Percentiles rank a stretch among this genome's conserved stretches.
phyloP scores from a whole-genome alignment of 2,888 invertebrate genomes.

The Drosophila nr. fundita region DNA sequence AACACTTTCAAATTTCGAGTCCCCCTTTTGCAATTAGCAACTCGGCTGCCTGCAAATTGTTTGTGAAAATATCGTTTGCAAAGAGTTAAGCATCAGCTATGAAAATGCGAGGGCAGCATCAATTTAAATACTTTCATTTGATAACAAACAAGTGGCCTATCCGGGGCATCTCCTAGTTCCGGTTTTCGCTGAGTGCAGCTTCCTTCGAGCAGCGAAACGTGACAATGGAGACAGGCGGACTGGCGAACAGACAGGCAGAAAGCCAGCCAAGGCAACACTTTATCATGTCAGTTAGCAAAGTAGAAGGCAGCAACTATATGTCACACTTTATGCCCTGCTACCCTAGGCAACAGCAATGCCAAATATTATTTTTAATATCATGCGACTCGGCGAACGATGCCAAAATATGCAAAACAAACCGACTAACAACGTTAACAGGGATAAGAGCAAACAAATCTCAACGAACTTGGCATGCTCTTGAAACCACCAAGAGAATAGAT shows the following conservation, averaged over 20 bases:
- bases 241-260: slow-evolving; percentile 12
- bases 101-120: slow-evolving; percentile 43
- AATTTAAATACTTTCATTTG: slow-evolving; percentile 74
- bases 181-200: slow-evolving; percentile 49
- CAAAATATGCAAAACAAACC: slow-evolving; percentile 13
- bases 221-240: slow-evolving; percentile 61
- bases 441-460: slow-evolving; percentile 8
- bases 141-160: slow-evolving; percentile 71
- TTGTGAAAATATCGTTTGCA: slow-evolving; percentile 58
- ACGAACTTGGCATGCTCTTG: slow-evolving; percentile 28
- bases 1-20: slow-evolving; percentile 47
- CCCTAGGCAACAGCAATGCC: slow-evolving; percentile 23
- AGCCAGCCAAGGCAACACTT: slow-evolving; percentile 75
- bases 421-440: slow-evolving; percentile 4
- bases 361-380: slow-evolving; percentile 63
- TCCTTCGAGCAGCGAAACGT: slow-evolving; percentile 59
- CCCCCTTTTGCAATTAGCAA: slow-evolving; percentile 70
- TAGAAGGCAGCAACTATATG: slow-evolving; percentile 44
- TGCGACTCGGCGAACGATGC: slow-evolving; percentile 40
- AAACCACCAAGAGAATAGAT: not conserved
- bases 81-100: slow-evolving; percentile 46
- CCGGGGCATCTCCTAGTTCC: slow-evolving; percentile 28
- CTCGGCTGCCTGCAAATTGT: slow-evolving; percentile 60
- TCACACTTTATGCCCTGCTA: not conserved
- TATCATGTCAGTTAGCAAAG: slow-evolving; percentile 76